These are phyloP conservation scores for Dicerorhinus sumatrensis DNA, from an alignment of 2,113 vertebrate genomes.

Conservation along the genomic window DNA sequence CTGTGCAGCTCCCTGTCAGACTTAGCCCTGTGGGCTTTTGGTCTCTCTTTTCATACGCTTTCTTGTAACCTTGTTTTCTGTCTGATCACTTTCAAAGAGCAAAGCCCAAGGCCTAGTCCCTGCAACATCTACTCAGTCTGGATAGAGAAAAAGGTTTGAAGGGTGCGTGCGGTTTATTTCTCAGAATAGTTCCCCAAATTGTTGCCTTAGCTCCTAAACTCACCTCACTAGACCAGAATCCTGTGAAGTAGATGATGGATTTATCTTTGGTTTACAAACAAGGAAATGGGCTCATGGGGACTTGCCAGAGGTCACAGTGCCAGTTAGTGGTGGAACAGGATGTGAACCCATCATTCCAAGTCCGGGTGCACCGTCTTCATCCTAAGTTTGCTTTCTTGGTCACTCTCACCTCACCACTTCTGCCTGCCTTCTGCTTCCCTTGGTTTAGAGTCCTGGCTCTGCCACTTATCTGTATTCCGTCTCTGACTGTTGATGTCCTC, in stretches of 20 bases:
- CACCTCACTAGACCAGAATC: neutral
- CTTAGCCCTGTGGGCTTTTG: neutral
- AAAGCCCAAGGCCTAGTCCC: neutral
- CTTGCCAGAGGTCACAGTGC: neutral
- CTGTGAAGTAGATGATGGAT: neutral
- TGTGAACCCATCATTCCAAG: neutral
- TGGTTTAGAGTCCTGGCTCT: neutral
- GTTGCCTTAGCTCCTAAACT: neutral
- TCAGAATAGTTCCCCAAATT: conserved; percentile 8
- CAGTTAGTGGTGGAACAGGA: neutral
- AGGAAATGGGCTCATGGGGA: neutral
- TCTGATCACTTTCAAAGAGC: conserved; percentile 4
- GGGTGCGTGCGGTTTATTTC: neutral
- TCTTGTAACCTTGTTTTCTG: neutral
- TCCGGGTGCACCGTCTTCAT: neutral
- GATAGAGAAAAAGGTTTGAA: neutral
- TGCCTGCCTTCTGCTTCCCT: fast-evolving
- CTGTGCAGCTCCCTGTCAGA: neutral
- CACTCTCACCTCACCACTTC: neutral
- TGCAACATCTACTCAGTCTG: neutral
- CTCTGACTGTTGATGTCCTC: neutral
- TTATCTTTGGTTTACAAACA: neutral
- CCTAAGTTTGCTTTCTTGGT: neutral
- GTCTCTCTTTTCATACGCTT: neutral
- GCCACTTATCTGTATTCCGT: neutral